A percentile compares a stretch with the other conserved stretches of the same genome.
Conservation (phyloP, 2,797 vertebrate species). For the Onychomys torridus region DNA sequence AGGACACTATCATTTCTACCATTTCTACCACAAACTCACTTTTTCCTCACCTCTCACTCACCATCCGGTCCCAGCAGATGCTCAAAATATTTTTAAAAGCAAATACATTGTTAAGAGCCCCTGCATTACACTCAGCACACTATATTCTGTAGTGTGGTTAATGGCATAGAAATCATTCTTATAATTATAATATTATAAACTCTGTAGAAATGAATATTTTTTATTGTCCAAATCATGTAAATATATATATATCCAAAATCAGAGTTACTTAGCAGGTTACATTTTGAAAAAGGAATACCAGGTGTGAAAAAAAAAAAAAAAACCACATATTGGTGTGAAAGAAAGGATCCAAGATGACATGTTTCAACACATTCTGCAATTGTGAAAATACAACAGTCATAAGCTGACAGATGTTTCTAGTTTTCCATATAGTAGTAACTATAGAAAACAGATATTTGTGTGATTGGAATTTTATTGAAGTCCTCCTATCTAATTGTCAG, state of each 20-base stretch:
- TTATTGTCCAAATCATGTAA: not conserved
- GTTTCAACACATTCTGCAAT: conserved; percentile 59
- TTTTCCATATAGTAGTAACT: not conserved
- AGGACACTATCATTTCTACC: accelerated
- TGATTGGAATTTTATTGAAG: not conserved
- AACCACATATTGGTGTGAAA: conserved; percentile 60
- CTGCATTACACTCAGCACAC: not conserved
- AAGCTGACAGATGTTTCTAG: not conserved
- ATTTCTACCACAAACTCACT: not conserved
- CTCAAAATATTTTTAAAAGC: conserved; percentile 23
- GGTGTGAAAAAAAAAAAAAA: conserved; percentile 18
- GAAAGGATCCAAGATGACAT: conserved; percentile 15
- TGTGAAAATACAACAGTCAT: conserved; percentile 42
- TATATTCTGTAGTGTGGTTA: not conserved
- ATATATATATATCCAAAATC: not conserved
- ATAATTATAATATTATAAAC: conserved; percentile 16
- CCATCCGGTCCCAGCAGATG: not conserved
- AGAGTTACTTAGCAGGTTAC: conserved; percentile 11
- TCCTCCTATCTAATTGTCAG: not conserved
- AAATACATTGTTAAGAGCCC: not conserved
- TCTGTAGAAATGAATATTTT: not conserved
- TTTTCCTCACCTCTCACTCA: not conserved
- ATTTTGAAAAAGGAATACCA: conserved; percentile 4
- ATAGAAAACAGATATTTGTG: not conserved
- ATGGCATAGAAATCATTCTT: not conserved